Base-by-base conservation (phyloP, 1,140 invertebrate genomes). In the Drosophila persimilis region DNA sequence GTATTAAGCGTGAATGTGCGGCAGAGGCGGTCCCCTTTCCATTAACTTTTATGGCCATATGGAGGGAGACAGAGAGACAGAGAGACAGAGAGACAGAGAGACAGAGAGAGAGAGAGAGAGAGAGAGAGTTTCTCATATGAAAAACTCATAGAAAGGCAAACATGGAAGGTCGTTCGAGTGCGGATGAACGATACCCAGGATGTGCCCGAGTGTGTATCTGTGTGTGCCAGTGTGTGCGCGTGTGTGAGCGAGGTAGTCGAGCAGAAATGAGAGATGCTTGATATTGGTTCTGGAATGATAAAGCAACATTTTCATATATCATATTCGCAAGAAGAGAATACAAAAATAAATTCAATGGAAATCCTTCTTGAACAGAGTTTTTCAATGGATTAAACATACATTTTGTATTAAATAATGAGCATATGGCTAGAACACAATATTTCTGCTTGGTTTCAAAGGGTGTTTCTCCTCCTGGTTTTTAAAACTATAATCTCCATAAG, bases 21-120 rank as follows among this genome's bases (percentile, higher is more conserved):
- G 48, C n/a, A 6, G 5, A 6, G 24, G 24, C 4, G 20, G 22
- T 17, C 22, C 50, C 53, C 8, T 17, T 29, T 31, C 50, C 63
- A 73, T 60, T 48, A 35, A 50, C 56, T 64, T 83, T 78, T 59
- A 84, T 83, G 57, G 29, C 55, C 55, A 43, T 56, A 35, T 74
- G 74, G 62, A 29, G 11, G 24, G 26, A 26, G 31, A 9, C 11
- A 4, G 9, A 4, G 9, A 11, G 9, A 4, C 3, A 3, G 9
- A 35, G 31, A 11, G 31, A 15, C 15, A 11, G 35, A 13, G 9
- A 46, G 20, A 0, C n/a, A n/a, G n/a, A n/a, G 26, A 26, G 31
- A 9, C 11, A 4, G 9, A 4, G 9, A 11, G 9, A 4, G 9
- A 3, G 9, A 35, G 31, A 11, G 31, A 15, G 0, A 11, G 35